These are phyloP conservation scores for Callocephalon fimbriatum DNA, from an alignment of 2,113 vertebrate genomes.

Conservation along the genomic window DNA sequence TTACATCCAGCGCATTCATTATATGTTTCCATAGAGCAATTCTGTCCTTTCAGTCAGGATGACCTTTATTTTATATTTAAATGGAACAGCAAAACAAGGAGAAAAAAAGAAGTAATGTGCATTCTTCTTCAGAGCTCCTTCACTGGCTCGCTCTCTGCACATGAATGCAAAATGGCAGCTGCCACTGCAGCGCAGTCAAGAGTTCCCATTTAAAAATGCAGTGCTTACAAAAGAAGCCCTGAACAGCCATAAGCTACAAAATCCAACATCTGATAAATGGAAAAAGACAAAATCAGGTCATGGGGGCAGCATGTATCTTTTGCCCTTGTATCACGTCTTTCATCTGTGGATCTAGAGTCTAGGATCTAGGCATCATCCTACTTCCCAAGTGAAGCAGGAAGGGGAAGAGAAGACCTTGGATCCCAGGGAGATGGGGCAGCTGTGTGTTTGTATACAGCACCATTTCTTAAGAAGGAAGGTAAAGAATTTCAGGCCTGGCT, in stretches of 20 bases:
- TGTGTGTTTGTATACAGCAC: background rate
- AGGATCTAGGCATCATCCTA: background rate
- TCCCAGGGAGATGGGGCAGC: background rate
- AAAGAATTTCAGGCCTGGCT: background rate
- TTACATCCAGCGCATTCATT: background rate
- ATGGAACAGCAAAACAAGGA: slow-evolving; percentile 10
- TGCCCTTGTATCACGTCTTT: background rate
- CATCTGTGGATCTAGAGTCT: background rate
- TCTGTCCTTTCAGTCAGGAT: slow-evolving; percentile 18
- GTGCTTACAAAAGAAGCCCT: slow-evolving; percentile 15
- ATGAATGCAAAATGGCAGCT: slow-evolving; percentile 63
- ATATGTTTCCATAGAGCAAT: background rate
- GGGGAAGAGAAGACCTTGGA: background rate
- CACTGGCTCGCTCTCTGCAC: background rate
- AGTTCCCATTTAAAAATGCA: slow-evolving; percentile 11
- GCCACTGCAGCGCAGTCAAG: background rate
- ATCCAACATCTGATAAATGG: slow-evolving; percentile 43
- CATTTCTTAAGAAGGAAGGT: background rate
- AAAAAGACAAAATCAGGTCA: slow-evolving; percentile 69
- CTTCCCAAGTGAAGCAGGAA: background rate
- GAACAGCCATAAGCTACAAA: slow-evolving; percentile 54
- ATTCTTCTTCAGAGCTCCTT: slow-evolving; percentile 14
- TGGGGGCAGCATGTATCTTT: background rate
- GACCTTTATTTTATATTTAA: slow-evolving; percentile 63
- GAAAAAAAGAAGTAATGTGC: background rate